These are phyloP conservation scores for Manacus vitellinus DNA, from an alignment of 2,113 vertebrate species.

Conservation along the genomic window DNA sequence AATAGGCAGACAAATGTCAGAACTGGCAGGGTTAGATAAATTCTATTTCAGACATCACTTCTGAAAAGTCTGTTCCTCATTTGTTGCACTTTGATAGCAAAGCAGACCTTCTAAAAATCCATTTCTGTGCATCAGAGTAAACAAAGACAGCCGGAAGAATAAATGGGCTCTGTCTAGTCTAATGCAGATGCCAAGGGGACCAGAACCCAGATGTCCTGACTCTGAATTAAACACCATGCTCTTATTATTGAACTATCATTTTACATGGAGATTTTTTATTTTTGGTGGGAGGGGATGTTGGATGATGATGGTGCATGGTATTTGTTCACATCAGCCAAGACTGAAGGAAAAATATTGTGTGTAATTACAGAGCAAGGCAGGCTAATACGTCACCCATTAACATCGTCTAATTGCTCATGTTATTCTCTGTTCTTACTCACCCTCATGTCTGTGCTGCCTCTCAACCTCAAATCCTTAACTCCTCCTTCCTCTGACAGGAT, in stretches of 20 bases:
- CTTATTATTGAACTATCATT: background rate
- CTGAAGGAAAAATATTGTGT: background rate
- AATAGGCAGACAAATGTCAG: background rate
- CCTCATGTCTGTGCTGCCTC: background rate
- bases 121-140: background rate
- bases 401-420: background rate
- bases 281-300: no score
- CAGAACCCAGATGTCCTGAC: background rate
- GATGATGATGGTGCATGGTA: background rate
- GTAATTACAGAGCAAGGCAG: background rate
- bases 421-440: background rate
- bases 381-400: background rate
- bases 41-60: background rate
- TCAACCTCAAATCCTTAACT: background rate
- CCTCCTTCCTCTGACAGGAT: slow-evolving; percentile 21
- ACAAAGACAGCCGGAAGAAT: background rate
- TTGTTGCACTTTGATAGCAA: background rate
- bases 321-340: background rate
- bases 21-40: background rate
- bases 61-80: background rate
- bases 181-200: background rate
- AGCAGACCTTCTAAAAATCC: background rate
- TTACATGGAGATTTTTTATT: background rate
- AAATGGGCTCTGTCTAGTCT: background rate
- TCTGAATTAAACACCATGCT: background rate